Evolutionary conservation across 2,888 invertebrate genomes (phyloP).

Genomic region (Anthophora plumipes): DNA sequence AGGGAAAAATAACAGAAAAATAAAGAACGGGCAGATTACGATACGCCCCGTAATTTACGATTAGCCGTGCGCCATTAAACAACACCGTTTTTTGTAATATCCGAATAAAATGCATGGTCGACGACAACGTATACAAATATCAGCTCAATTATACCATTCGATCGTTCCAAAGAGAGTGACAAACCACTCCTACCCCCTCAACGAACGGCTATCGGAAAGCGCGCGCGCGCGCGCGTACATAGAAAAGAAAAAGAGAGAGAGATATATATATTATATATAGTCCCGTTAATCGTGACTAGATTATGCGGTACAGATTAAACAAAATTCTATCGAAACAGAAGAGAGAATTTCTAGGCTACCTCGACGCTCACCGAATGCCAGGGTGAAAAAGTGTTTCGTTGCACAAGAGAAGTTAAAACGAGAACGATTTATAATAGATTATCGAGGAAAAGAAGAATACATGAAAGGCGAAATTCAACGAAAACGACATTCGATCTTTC

Average conservation of each 20-base stretch:
- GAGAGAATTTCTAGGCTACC: conserved; percentile 28
- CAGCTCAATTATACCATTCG: conserved; percentile 53
- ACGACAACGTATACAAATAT: conserved; percentile 66
- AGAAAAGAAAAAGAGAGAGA: background rate
- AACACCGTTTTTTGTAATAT: conserved; percentile 82
- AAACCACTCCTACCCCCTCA: conserved; percentile 10
- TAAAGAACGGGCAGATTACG: conserved; percentile 73
- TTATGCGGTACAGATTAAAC: background rate
- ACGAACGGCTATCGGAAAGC: conserved; percentile 29
- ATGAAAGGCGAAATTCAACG: background rate
- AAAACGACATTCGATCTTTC: background rate
- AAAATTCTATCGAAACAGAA: conserved; percentile 13
- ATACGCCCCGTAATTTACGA: conserved; percentile 70
- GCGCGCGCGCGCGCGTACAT: conserved; percentile 17
- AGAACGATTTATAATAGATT: background rate
- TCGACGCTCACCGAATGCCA: conserved; percentile 40
- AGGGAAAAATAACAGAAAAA: conserved; percentile 6
- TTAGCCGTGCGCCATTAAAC: conserved; percentile 77
- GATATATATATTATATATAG: background rate
- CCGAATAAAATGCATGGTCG: conserved; percentile 82
- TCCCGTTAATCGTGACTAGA: conserved; percentile 3
- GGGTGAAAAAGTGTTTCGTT: conserved; percentile 8
- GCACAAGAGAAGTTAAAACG: background rate
- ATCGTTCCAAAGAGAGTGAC: conserved; percentile 34
- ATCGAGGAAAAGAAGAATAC: conserved; percentile 12